phyloP scores from a whole-genome alignment of 2,888 invertebrate genomes.

The Sclerodermus sp. region DNA sequence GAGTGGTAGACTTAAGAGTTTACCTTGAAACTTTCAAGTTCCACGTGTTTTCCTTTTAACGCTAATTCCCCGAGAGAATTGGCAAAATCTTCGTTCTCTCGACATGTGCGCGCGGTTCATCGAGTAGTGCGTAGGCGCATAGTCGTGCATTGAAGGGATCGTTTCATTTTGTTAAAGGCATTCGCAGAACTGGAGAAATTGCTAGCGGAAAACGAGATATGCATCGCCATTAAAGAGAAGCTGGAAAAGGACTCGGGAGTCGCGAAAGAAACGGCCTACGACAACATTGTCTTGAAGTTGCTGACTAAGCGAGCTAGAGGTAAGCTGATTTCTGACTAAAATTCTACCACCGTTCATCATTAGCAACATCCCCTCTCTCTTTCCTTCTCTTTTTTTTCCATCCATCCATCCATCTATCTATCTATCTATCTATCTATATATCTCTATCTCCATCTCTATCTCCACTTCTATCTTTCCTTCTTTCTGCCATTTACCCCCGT shows the following conservation, averaged over 20 bases:
- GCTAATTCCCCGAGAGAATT: too few relatives aligned
- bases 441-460: too few relatives aligned
- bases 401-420: too few relatives aligned
- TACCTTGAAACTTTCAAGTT: too few relatives aligned
- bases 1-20: too few relatives aligned
- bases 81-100: too few relatives aligned
- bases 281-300: slow-evolving; percentile 82
- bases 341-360: neutral
- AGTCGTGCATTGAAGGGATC: too few relatives aligned
- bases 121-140: too few relatives aligned
- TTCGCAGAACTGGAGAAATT: slow-evolving; percentile 90
- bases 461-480: too few relatives aligned
- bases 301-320: slow-evolving; percentile 87
- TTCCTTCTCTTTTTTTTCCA: neutral
- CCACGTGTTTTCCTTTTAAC: too few relatives aligned
- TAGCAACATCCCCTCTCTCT: neutral
- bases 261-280: slow-evolving; percentile 83
- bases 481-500: neutral
- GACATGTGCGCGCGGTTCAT: too few relatives aligned
- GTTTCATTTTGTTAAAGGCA: slow-evolving; percentile 66
- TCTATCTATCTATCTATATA: too few relatives aligned
- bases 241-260: slow-evolving; percentile 95
- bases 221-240: slow-evolving; percentile 93
- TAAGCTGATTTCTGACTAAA: slow-evolving; percentile 57
- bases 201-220: slow-evolving; percentile 80